phyloP scores from a whole-genome alignment of 2,888 invertebrate genomes.

The Serripes groenlandicus region DNA sequence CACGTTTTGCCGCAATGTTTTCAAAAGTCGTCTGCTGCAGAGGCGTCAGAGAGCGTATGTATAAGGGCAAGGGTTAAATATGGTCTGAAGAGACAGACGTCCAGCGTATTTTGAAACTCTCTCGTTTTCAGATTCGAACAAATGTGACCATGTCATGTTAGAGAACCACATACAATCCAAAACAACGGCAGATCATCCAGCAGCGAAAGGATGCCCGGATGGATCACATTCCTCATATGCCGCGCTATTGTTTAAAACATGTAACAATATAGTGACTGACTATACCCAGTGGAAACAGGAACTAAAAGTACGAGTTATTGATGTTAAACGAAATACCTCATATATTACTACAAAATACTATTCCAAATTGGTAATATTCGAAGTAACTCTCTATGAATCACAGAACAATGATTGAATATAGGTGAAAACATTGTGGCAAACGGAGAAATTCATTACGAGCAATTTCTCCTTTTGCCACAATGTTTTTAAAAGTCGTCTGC shows the following conservation, averaged over 20 bases:
- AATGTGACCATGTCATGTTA: conserved; percentile 21
- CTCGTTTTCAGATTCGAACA: conserved; percentile 23
- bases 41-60: no score
- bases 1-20: no score
- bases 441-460: neutral
- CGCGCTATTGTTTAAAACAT: conserved; percentile 22
- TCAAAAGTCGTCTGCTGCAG: no score
- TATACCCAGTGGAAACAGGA: conserved; percentile 24
- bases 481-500: neutral
- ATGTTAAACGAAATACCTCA: neutral
- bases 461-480: neutral
- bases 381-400: neutral
- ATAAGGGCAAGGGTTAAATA: no score
- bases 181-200: conserved; percentile 18
- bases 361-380: neutral
- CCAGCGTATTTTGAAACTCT: no score
- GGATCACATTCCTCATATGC: neutral
- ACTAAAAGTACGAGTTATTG: conserved; percentile 1
- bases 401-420: neutral
- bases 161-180: conserved; percentile 4
- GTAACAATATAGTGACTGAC: conserved; percentile 19
- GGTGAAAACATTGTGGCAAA: neutral
- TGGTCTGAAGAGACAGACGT: no score
- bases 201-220: conserved; percentile 23
- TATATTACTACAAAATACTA: neutral